phyloP scores from a whole-genome alignment of 2,113 vertebrate species.

The Aptenodytes forsteri region DNA sequence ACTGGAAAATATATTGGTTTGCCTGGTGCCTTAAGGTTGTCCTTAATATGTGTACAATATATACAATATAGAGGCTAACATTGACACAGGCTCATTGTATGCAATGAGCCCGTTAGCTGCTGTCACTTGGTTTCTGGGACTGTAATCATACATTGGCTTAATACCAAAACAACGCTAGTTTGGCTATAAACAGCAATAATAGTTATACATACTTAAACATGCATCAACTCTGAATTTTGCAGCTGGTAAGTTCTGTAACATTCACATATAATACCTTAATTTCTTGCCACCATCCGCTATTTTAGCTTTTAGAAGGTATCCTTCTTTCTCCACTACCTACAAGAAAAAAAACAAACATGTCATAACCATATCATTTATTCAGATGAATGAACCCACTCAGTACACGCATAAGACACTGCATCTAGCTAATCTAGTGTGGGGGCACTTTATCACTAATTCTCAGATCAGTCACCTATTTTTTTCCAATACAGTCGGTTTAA shows the following conservation, averaged over 20 bases:
- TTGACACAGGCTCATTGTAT: background rate
- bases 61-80: background rate
- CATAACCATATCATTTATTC: conserved; percentile 14
- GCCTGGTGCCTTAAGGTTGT: background rate
- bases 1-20: background rate
- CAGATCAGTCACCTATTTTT: background rate
- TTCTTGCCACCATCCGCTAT: conserved; percentile 92
- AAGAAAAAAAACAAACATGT: conserved; percentile 10
- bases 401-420: background rate
- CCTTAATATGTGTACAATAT: background rate
- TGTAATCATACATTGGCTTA: background rate
- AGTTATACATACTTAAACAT: background rate
- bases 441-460: background rate
- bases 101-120: background rate
- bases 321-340: conserved; percentile 85
- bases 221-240: background rate
- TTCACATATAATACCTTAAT: conserved; percentile 75
- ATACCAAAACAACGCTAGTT: background rate
- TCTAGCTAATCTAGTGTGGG: background rate
- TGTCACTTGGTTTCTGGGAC: background rate
- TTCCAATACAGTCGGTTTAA: background rate
- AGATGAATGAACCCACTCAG: background rate
- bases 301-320: conserved; percentile 90
- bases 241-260: background rate
- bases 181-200: background rate